Conservation (phyloP, 1,140 invertebrate genomes). For the Drosophila ananassae region DNA sequence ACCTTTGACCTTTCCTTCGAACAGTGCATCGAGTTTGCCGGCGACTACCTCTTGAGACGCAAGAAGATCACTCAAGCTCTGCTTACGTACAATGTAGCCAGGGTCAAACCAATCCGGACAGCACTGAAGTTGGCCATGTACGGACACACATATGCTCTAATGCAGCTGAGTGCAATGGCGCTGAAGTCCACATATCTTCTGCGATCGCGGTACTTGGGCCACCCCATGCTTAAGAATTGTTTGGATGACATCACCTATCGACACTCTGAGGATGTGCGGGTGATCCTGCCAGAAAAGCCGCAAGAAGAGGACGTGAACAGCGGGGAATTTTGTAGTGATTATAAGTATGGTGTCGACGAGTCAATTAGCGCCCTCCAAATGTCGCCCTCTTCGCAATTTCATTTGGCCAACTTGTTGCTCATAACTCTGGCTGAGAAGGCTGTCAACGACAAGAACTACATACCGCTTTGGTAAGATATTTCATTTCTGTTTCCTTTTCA, state of each 20-base stretch:
- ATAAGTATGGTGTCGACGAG: slow-evolving; percentile 77
- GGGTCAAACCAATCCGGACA: slow-evolving; percentile 88
- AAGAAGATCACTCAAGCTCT: slow-evolving; percentile 88
- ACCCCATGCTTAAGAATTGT: slow-evolving; percentile 65
- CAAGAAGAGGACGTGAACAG: slow-evolving; percentile 47
- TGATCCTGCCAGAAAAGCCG: slow-evolving; percentile 51
- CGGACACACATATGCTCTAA: slow-evolving; percentile 88
- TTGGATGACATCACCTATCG: slow-evolving; percentile 69
- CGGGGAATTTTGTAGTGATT: slow-evolving; percentile 72
- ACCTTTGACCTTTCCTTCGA: slow-evolving; percentile 88
- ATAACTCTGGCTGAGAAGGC: slow-evolving; percentile 80
- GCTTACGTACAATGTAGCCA: slow-evolving; percentile 89
- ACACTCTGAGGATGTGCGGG: slow-evolving; percentile 76
- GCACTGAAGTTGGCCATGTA: slow-evolving; percentile 90
- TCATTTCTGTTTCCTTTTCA: not conserved
- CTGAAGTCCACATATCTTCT: slow-evolving; percentile 76
- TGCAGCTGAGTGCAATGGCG: slow-evolving; percentile 84
- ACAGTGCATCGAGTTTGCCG: slow-evolving; percentile 89
- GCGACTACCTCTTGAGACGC: slow-evolving; percentile 88
- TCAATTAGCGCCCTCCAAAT: slow-evolving; percentile 78
- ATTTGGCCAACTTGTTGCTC: slow-evolving; percentile 81
- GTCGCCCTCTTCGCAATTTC: slow-evolving; percentile 83
- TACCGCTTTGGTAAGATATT: slow-evolving; percentile 72
- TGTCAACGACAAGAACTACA: slow-evolving; percentile 82
- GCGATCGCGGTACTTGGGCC: slow-evolving; percentile 65